Conservation (phyloP, 2,113 vertebrate species). For the Pterocles gutturalis region DNA sequence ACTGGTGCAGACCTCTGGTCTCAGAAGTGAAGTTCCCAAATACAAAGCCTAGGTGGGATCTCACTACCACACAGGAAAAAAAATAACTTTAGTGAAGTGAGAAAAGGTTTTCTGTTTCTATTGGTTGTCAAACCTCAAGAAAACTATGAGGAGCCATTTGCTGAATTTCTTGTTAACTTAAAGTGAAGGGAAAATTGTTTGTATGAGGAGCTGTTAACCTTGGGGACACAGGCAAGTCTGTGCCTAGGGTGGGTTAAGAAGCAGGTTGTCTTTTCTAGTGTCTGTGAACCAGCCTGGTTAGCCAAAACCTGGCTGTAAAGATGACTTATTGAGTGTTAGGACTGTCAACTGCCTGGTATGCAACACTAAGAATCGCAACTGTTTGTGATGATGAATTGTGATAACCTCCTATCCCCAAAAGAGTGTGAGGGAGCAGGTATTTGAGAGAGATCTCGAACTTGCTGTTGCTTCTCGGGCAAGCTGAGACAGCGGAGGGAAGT, state of each 20-base stretch:
- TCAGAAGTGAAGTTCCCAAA: not conserved
- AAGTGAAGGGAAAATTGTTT: not conserved
- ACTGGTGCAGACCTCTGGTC: not conserved
- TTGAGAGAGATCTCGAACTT: not conserved
- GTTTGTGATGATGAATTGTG: not conserved
- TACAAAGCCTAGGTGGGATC: no score
- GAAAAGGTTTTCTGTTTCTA: not conserved
- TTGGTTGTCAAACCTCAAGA: not conserved
- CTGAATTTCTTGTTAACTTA: not conserved
- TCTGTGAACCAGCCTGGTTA: not conserved
- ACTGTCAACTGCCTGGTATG: not conserved
- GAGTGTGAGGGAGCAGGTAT: not conserved
- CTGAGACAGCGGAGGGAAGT: not conserved
- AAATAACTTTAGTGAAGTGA: not conserved
- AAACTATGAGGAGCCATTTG: not conserved
- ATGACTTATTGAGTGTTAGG: not conserved
- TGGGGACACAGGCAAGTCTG: fast-evolving
- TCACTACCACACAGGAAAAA: not conserved
- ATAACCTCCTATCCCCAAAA: not conserved
- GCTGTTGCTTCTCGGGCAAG: not conserved
- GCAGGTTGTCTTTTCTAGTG: not conserved
- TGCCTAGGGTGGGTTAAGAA: not conserved
- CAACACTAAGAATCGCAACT: not conserved
- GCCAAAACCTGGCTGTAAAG: not conserved
- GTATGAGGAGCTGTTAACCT: not conserved